Evolutionary conservation across 2,888 invertebrate species (phyloP).

Genomic region (Andrena chrysosceles): DNA sequence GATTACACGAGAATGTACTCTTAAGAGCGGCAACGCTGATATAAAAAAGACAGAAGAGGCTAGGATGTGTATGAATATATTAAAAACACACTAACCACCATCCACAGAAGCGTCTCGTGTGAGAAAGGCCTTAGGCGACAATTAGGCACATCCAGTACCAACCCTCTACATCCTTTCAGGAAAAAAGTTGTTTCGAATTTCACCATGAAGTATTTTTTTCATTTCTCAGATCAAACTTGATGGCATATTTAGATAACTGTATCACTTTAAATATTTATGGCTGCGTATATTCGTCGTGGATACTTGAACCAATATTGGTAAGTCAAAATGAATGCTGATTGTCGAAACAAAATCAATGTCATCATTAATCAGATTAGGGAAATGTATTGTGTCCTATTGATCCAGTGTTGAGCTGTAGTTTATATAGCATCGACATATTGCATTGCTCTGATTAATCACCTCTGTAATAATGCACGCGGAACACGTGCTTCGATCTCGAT

Average conservation of each 20-base stretch:
- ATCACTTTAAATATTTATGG: conserved; percentile 34
- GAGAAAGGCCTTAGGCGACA: too few species aligned
- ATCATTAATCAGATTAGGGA: conserved; percentile 68
- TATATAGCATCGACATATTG: conserved; percentile 66
- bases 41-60: too few species aligned
- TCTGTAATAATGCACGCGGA: conserved; percentile 59
- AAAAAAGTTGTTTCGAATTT: too few species aligned
- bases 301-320: conserved; percentile 28
- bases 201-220: too few species aligned
- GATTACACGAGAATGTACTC: too few species aligned
- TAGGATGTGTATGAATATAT: too few species aligned
- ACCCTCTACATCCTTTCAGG: too few species aligned
- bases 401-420: conserved; percentile 59
- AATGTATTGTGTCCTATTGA: conserved; percentile 62
- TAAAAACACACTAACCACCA: too few species aligned
- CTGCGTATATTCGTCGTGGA: conserved; percentile 9
- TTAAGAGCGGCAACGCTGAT: too few species aligned
- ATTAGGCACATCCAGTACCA: too few species aligned
- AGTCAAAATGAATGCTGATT: conserved; percentile 18
- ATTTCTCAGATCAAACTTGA: too few species aligned
- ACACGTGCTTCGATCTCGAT: conserved; percentile 55
- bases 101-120: too few species aligned
- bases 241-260: not conserved
- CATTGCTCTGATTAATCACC: conserved; percentile 64
- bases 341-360: conserved; percentile 64